Evolutionary conservation across 1,140 invertebrate genomes (phyloP).

Genomic region (Drosophila tani): DNA sequence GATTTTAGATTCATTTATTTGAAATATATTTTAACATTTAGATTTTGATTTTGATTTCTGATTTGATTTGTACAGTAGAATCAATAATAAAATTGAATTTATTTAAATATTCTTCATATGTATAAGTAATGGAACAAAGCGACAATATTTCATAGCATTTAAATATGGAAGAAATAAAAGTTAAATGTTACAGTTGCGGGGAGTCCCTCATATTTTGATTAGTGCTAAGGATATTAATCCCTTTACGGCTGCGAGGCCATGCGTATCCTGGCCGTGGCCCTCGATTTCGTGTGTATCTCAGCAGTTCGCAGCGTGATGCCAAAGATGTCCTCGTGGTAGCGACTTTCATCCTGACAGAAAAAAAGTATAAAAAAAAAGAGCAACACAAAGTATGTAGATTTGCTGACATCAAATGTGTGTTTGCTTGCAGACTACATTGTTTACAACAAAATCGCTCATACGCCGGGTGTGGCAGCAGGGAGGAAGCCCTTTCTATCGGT

Average conservation of each 20-base stretch:
- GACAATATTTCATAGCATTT: conserved; percentile 48
- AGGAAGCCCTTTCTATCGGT: conserved; percentile 19
- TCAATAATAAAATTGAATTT: conserved; percentile 59
- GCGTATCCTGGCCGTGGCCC: conserved; percentile 92
- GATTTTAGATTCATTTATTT: conserved; percentile 64
- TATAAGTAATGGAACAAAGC: conserved; percentile 58
- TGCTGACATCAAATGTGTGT: conserved; percentile 45
- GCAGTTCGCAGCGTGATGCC: conserved; percentile 96
- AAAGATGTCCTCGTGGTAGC: conserved; percentile 99
- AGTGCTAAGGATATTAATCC: conserved; percentile 17
- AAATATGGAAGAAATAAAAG: conserved; percentile 49
- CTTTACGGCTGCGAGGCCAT: conserved; percentile 87
- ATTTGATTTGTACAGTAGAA: conserved; percentile 70
- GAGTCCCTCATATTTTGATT: conserved; percentile 35
- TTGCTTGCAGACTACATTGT: conserved; percentile 18
- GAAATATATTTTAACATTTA: conserved; percentile 77
- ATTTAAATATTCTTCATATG: conserved; percentile 27
- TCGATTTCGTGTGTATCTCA: conserved; percentile 93
- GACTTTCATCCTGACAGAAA: conserved; percentile 92
- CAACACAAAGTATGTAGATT: conserved; percentile 44
- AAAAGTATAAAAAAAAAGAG: conserved; percentile 8
- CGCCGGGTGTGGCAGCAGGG: conserved; percentile 50
- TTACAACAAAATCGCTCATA: conserved; percentile 55
- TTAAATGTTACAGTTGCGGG: conserved; percentile 19
- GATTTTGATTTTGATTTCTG: conserved; percentile 66